These are phyloP conservation scores for Lagopus leucura DNA, from an alignment of 2,113 vertebrate species.

Conservation along the genomic window DNA sequence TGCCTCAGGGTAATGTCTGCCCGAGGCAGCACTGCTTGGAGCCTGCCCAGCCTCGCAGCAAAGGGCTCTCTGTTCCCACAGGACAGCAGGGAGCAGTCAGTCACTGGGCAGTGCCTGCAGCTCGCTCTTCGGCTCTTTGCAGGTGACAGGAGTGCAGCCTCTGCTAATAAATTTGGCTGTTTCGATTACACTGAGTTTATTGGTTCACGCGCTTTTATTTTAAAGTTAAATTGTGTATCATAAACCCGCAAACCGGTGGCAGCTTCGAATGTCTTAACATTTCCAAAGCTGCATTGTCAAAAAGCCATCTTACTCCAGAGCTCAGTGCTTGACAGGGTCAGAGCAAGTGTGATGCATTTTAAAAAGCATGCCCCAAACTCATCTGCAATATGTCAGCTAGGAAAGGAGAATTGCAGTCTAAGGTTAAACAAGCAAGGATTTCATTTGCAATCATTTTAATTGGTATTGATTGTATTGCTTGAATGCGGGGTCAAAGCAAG, in stretches of 20 bases:
- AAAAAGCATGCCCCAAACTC: constrained; percentile 9
- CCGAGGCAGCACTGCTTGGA: background rate
- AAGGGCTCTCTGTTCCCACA: background rate
- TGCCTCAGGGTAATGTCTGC: background rate
- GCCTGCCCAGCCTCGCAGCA: background rate
- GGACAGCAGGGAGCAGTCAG: background rate
- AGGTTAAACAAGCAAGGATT: constrained; percentile 67
- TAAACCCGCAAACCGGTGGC: constrained; percentile 15
- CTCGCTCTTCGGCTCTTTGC: background rate
- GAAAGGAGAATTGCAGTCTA: constrained; percentile 44
- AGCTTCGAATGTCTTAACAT: constrained; percentile 49
- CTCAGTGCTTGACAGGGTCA: constrained; percentile 25
- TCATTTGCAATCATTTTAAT: constrained; percentile 65
- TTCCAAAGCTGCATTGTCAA: constrained; percentile 50
- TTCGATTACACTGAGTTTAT: constrained; percentile 39
- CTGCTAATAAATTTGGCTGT: constrained; percentile 46
- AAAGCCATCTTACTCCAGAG: constrained; percentile 32
- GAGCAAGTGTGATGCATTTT: constrained; percentile 17
- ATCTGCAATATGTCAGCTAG: constrained; percentile 45
- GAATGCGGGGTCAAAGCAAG: constrained; percentile 7
- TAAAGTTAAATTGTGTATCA: constrained; percentile 28
- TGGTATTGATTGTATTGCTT: constrained; percentile 46
- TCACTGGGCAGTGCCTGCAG: background rate
- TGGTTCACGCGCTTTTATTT: constrained; percentile 51
- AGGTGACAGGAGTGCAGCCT: constrained; percentile 10